Percentiles rank a stretch among this genome's conserved stretches.
Evolutionary conservation across 2,113 vertebrate species (phyloP).

Genomic region (Sciurus niger): DNA sequence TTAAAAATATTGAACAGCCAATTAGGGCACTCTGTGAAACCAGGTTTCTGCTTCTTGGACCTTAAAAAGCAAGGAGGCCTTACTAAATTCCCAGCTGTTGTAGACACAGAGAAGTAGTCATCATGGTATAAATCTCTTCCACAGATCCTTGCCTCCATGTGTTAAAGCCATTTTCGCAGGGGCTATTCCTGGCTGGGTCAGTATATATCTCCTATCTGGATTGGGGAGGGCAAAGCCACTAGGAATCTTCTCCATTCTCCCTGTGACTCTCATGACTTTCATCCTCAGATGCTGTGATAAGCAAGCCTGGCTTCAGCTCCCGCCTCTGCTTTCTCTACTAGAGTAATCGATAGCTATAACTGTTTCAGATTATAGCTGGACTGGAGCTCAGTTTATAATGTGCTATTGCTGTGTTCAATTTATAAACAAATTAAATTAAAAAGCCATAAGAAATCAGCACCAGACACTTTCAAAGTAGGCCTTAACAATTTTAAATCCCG

Average conservation of each 20-base stretch:
- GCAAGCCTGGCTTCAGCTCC: background rate
- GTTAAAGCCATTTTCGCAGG: slow-evolving; percentile 49
- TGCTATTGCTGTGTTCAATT: slow-evolving; percentile 66
- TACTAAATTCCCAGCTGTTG: slow-evolving; percentile 4
- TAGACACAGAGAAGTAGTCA: background rate
- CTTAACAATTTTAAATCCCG: slow-evolving; percentile 79
- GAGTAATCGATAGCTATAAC: slow-evolving; percentile 53
- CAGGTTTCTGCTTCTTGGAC: slow-evolving; percentile 51
- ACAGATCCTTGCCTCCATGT: background rate
- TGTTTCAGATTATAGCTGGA: slow-evolving; percentile 51
- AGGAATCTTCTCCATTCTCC: background rate
- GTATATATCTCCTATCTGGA: slow-evolving; percentile 5
- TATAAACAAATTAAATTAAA: slow-evolving; percentile 84
- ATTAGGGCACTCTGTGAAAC: background rate
- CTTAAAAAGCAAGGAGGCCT: slow-evolving; percentile 41
- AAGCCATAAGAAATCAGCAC: slow-evolving; percentile 76
- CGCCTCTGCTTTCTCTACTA: slow-evolving; percentile 19
- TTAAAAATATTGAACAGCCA: slow-evolving; percentile 21
- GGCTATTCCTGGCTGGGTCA: background rate
- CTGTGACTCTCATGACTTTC: background rate
- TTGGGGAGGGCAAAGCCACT: background rate
- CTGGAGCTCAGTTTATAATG: slow-evolving; percentile 56
- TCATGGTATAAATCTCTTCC: slow-evolving; percentile 19
- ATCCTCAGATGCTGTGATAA: background rate
- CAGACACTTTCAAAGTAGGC: slow-evolving; percentile 70